A percentile compares a stretch with the other conserved stretches of the same genome.
Evolutionary conservation across 1,140 invertebrate genomes (phyloP).

Genomic region (Drosophila novamexicana): DNA sequence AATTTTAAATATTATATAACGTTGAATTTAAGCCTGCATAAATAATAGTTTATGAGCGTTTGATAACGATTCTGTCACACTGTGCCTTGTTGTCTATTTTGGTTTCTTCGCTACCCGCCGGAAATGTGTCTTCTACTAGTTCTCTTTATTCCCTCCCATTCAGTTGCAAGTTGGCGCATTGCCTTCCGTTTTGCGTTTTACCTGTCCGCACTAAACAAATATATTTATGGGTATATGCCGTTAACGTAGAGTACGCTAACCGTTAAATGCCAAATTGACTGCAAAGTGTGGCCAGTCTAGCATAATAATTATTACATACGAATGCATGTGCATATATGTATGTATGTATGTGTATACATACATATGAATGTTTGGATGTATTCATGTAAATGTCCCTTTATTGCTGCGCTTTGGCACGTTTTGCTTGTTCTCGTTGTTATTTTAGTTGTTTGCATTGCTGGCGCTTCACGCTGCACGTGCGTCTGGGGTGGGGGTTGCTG

Average conservation of each 20-base stretch:
- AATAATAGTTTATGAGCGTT: not conserved
- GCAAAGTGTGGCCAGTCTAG: conserved; percentile 50
- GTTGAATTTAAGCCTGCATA: too few relatives aligned
- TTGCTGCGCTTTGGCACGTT: conserved; percentile 48
- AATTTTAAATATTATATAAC: too few relatives aligned
- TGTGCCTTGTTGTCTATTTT: conserved; percentile 70
- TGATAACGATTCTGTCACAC: conserved; percentile 14
- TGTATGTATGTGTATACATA: conserved; percentile 8
- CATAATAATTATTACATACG: conserved; percentile 49
- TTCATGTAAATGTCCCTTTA: conserved; percentile 23
- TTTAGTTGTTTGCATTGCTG: conserved; percentile 53
- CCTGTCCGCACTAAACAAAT: conserved; percentile 64
- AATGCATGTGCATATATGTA: not conserved
- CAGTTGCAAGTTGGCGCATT: conserved; percentile 41
- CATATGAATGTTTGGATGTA: conserved; percentile 42
- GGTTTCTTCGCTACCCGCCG: conserved; percentile 70
- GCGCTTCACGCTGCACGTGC: conserved; percentile 48
- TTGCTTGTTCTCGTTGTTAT: conserved; percentile 49
- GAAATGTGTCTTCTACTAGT: conserved; percentile 73
- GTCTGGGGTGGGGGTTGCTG: conserved; percentile 12
- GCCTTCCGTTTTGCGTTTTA: conserved; percentile 51
- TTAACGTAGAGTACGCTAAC: conserved; percentile 47
- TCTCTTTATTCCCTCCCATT: conserved; percentile 44
- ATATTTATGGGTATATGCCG: conserved; percentile 51
- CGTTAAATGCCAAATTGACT: conserved; percentile 73